phyloP scores from a whole-genome alignment of 37 sponge, comb jelly and placozoan genomes.

The Tethya wilhelma region DNA sequence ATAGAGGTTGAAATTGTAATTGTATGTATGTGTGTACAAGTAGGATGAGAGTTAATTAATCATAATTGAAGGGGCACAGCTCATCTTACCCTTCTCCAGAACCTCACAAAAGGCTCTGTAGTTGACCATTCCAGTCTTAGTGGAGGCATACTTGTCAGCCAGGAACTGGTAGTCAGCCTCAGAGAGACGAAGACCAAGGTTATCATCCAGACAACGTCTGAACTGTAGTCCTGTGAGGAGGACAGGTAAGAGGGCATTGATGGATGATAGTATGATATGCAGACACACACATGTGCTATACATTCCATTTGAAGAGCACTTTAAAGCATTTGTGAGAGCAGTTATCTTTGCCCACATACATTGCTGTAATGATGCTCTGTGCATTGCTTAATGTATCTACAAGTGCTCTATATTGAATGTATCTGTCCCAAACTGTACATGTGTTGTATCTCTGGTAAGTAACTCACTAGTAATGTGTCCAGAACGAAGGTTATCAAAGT shows the following conservation, averaged over 20 bases:
- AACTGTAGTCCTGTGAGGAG: conserved; percentile 75
- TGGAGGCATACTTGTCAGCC: conserved; percentile 58
- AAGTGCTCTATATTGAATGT: neutral
- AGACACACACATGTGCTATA: neutral
- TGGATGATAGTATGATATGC: neutral
- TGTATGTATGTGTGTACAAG: too few species aligned
- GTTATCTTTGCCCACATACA: too few species aligned
- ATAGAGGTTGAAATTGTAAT: neutral
- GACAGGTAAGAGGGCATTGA: neutral
- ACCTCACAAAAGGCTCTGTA: conserved; percentile 62
- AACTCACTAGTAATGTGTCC: conserved; percentile 56
- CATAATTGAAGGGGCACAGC: too few species aligned
- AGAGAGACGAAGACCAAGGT: conserved; percentile 70
- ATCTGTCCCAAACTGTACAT: neutral
- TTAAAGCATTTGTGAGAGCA: neutral
- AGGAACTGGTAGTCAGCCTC: conserved; percentile 66
- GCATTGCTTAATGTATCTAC: neutral
- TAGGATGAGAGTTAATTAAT: too few species aligned
- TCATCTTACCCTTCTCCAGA: conserved; percentile 59
- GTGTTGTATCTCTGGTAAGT: neutral
- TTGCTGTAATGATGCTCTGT: too few species aligned
- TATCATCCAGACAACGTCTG: conserved; percentile 80
- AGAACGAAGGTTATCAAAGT: conserved; percentile 67
- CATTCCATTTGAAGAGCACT: neutral
- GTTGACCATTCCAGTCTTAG: conserved; percentile 69